A percentile compares a stretch with the other conserved stretches of the same genome.
Evolutionary conservation across 2,113 vertebrate species (phyloP).

Genomic region (Tor tambroides): DNA sequence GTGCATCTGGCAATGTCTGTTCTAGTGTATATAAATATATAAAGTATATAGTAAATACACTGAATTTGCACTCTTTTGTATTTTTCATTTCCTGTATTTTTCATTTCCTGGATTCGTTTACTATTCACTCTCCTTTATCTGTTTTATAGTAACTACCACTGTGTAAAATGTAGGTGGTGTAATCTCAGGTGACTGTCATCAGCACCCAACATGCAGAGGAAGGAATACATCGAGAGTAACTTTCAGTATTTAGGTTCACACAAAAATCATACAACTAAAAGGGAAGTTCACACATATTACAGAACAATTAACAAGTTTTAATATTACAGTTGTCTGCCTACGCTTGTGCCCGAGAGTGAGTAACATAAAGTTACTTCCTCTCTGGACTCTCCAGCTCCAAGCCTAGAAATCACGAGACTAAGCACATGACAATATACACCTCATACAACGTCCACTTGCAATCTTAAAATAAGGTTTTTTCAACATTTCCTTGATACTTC

Average conservation of each 20-base stretch:
- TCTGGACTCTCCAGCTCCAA: conserved; percentile 50
- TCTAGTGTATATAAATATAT: no score
- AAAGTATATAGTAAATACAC: neutral
- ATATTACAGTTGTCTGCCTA: neutral
- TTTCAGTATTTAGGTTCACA: neutral
- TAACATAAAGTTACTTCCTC: conserved; percentile 36
- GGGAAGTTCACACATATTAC: neutral
- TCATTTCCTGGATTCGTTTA: neutral
- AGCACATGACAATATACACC: conserved; percentile 54
- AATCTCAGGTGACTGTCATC: conserved; percentile 12
- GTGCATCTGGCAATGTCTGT: no score
- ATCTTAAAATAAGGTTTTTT: neutral
- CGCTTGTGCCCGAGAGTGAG: neutral
- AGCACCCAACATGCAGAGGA: neutral
- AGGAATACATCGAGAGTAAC: no score
- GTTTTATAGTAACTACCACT: neutral
- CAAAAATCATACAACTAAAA: conserved; percentile 16
- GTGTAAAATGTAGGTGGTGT: neutral
- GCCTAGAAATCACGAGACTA: conserved; percentile 51
- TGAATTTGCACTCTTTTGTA: neutral
- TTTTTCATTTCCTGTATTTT: neutral
- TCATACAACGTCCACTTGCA: neutral
- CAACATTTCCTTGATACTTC: neutral
- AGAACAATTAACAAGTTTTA: neutral
- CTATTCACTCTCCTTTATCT: neutral